Base-by-base conservation (phyloP, 2,888 invertebrate genomes). In the Philopedon plagiatum region DNA sequence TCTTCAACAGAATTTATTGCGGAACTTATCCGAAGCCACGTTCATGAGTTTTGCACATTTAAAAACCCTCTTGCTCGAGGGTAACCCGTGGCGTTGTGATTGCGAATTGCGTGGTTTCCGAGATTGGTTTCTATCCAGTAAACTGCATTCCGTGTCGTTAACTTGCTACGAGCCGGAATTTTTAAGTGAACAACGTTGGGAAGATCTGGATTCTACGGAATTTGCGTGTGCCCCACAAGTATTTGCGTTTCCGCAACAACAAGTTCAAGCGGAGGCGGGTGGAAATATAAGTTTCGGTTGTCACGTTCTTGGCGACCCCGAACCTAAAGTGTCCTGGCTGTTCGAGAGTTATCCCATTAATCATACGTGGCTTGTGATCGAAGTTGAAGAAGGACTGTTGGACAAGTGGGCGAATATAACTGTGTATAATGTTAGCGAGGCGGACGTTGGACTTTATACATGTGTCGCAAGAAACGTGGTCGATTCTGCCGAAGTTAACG, bases 81-180 rank as follows among this genome's bases (percentile, higher is more conserved):
- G 93, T 29, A 97, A 97, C 85, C 95, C 94, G 4, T 97, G 96
- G 96, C 90, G 90, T 81, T 97, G 97, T 84, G 95, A 97, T 84
- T 97, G 97, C 85, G 90, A 93, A 76, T 85, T 97, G 70, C 90
- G 95, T 61, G 92, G 92, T 71, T 94, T 96, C 79, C 91, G 95
- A 71, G 91, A 91, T 78, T 96, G 96, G 95, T 91, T 95, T 82
- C 88, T 95, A 62, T 89, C 91, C 61, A 92, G 91, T 79, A 94
- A 94, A 79, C 87, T 96, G 62, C 81, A 83, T 69, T 92, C 93
- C 9, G 90, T 92, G 75, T 90, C 93, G 44, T 88, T 95, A 77
- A 87, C 90, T 58, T 94, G 94, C 81, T 90, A 90, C 11, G 91
- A 91, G 60, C 96, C 96, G 0, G 86, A 89, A 3, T 87, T 89